phyloP scores from a whole-genome alignment of 2,797 vertebrate genomes.

The Molossus molossus region DNA sequence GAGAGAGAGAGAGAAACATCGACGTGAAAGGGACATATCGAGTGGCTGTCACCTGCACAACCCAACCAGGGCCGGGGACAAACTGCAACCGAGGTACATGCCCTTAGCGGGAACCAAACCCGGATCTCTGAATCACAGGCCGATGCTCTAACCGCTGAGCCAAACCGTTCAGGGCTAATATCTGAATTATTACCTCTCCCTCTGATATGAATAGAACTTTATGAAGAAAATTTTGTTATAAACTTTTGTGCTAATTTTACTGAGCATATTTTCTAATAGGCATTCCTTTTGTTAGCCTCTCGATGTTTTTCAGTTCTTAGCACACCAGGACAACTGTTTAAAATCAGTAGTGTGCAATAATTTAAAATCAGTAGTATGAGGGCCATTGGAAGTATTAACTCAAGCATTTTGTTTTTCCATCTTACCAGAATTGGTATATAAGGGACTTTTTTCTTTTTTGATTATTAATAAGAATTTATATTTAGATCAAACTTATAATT shows the following conservation, averaged over 20 bases:
- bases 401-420: slow-evolving; percentile 22
- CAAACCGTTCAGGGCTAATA: too few relatives aligned
- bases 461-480: slow-evolving; percentile 34
- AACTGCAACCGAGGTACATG: too few relatives aligned
- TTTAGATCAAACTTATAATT: background rate
- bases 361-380: background rate
- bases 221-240: background rate
- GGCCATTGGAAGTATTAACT: background rate
- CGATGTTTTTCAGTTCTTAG: slow-evolving; percentile 11
- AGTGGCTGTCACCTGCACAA: too few relatives aligned
- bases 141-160: too few relatives aligned
- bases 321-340: background rate
- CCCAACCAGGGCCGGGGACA: too few relatives aligned
- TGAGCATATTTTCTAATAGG: background rate
- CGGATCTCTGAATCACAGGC: too few relatives aligned
- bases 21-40: too few relatives aligned
- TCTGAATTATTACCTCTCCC: slow-evolving; percentile 21
- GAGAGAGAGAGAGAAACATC: too few relatives aligned
- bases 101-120: too few relatives aligned
- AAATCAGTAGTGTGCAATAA: background rate
- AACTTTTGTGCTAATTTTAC: slow-evolving; percentile 35
- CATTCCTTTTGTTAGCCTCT: background rate
- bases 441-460: background rate
- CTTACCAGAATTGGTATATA: background rate
- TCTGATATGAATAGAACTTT: slow-evolving; percentile 30